Conservation (phyloP, 2,113 vertebrate species). For the Micronycteris hirsuta region DNA sequence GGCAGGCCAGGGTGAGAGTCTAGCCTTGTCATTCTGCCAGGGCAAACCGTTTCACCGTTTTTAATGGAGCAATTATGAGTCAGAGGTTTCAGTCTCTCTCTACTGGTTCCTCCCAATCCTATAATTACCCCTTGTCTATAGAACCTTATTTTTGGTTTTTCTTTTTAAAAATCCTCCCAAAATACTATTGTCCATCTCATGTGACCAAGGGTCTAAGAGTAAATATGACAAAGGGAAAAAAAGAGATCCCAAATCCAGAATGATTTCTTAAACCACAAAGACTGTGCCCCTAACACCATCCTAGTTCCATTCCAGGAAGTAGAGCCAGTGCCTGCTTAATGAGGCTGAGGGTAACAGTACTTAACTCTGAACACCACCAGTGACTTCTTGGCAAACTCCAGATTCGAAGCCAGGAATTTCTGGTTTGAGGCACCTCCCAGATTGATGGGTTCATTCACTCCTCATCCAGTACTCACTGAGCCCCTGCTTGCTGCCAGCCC, state of each 20-base stretch:
- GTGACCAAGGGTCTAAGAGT: neutral
- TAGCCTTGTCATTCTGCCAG: slow-evolving; percentile 23
- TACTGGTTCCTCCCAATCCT: slow-evolving; percentile 49
- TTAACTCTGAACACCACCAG: neutral
- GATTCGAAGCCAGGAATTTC: neutral
- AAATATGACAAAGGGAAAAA: neutral
- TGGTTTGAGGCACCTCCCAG: neutral
- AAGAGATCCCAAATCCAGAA: neutral
- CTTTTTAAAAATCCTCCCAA: slow-evolving; percentile 25
- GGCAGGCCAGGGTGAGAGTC: neutral
- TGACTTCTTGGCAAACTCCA: slow-evolving; percentile 8
- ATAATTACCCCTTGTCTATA: slow-evolving; percentile 47
- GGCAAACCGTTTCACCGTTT: slow-evolving; percentile 60
- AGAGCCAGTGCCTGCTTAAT: neutral
- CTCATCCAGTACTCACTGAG: neutral
- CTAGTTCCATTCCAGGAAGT: neutral
- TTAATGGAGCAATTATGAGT: slow-evolving; percentile 61
- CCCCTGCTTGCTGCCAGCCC: neutral
- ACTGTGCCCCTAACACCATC: neutral
- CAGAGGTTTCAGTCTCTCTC: slow-evolving; percentile 63
- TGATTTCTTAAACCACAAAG: neutral
- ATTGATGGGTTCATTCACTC: neutral
- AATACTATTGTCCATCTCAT: neutral
- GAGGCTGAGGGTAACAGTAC: neutral
- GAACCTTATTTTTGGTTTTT: slow-evolving; percentile 55